Evolutionary conservation across 2,888 invertebrate genomes (phyloP).

Genomic region (Agrochola macilenta): DNA sequence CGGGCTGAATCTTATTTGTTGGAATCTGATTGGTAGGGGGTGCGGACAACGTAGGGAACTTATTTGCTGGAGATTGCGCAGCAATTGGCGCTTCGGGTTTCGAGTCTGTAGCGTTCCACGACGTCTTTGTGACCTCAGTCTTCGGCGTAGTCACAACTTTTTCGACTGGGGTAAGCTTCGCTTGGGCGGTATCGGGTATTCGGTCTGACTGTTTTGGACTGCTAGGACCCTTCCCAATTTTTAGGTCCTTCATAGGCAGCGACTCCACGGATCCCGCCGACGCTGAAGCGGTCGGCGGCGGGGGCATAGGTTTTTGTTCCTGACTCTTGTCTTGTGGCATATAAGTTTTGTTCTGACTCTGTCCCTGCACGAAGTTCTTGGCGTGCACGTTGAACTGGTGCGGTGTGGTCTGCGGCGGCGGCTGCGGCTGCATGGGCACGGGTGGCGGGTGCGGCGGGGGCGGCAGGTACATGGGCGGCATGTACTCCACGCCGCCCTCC

Average conservation of each 20-base stretch:
- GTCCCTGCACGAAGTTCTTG: conserved; percentile 88
- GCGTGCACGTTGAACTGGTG: conserved; percentile 89
- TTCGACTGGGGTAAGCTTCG: conserved; percentile 76
- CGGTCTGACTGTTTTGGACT: conserved; percentile 84
- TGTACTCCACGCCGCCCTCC: conserved; percentile 84
- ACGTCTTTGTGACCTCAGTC: conserved; percentile 79
- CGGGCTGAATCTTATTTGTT: conserved; percentile 78
- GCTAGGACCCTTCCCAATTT: conserved; percentile 80
- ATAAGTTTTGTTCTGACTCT: conserved; percentile 77
- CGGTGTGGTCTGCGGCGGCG: conserved; percentile 76
- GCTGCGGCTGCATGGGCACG: conserved; percentile 80
- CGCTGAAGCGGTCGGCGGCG: conserved; percentile 72
- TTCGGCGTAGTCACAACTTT: conserved; percentile 78
- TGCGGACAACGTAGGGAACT: conserved; percentile 78
- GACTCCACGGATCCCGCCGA: conserved; percentile 77
- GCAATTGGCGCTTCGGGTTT: conserved; percentile 65
- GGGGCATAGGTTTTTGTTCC: conserved; percentile 76
- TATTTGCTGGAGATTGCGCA: conserved; percentile 70
- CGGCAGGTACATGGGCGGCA: conserved; percentile 85
- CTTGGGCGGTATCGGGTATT: conserved; percentile 68
- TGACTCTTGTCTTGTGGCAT: conserved; percentile 77
- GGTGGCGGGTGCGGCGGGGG: conserved; percentile 83
- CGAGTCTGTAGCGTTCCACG: conserved; percentile 79
- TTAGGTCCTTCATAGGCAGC: conserved; percentile 86
- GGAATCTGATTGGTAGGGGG: conserved; percentile 72